Evolutionary conservation across 2,113 vertebrate genomes (phyloP).

Genomic region (Muscicapa adusta): DNA sequence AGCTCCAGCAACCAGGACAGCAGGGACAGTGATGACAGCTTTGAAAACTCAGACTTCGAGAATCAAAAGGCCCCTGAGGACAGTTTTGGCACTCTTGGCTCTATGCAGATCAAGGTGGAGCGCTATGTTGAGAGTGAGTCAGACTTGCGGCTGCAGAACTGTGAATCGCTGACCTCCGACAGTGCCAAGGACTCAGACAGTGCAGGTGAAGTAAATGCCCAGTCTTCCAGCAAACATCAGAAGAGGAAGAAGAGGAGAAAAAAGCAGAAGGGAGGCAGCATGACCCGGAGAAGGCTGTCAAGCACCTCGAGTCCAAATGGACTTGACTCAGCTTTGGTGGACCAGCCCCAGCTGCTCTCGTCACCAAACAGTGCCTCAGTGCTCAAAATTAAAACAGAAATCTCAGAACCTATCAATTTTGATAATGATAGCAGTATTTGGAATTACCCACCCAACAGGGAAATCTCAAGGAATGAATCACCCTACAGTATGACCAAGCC

Average conservation of each 20-base stretch:
- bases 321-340: slow-evolving; percentile 82
- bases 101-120: slow-evolving; percentile 97
- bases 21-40: slow-evolving; percentile 95
- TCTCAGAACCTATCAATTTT: slow-evolving; percentile 97
- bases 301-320: slow-evolving; percentile 82
- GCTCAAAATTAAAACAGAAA: slow-evolving; percentile 99
- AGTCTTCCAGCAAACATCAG: slow-evolving; percentile 83
- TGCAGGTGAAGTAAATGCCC: slow-evolving; percentile 73
- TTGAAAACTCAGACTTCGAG: slow-evolving; percentile 91
- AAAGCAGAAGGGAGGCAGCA: slow-evolving; percentile 89
- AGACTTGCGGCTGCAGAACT: slow-evolving; percentile 79
- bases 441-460: slow-evolving; percentile 98
- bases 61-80: slow-evolving; percentile 80
- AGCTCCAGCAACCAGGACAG: slow-evolving; percentile 95
- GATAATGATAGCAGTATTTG: slow-evolving; percentile 99
- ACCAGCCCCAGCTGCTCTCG: slow-evolving; percentile 84
- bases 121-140: slow-evolving; percentile 90
- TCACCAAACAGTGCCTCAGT: slow-evolving; percentile 89
- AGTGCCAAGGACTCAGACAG: slow-evolving; percentile 84
- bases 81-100: slow-evolving; percentile 82
- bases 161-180: slow-evolving; percentile 84
- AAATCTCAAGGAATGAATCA: slow-evolving; percentile 97
- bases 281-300: slow-evolving; percentile 85
- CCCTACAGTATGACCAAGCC: slow-evolving; percentile 99
- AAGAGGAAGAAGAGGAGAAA: slow-evolving; percentile 93